Percentiles rank a stretch among this genome's conserved stretches.
phyloP scores from a whole-genome alignment of 2,113 vertebrate genomes.

The Neofelis nebulosa region DNA sequence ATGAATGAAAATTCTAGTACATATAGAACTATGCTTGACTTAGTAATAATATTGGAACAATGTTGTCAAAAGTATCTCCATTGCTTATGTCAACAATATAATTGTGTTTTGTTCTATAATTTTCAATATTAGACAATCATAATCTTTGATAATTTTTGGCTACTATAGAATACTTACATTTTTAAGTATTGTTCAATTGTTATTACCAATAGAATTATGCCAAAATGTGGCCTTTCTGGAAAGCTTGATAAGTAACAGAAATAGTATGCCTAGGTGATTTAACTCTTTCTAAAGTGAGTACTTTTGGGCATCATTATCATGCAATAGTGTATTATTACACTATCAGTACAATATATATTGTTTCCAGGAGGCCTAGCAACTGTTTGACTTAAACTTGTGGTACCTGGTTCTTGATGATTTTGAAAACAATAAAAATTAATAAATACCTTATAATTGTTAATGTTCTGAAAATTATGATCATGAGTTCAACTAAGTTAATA shows the following conservation, averaged over 20 bases:
- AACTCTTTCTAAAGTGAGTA: not conserved
- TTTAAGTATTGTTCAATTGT: not conserved
- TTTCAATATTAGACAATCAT: not conserved
- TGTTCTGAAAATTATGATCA: constrained; percentile 12
- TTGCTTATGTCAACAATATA: not conserved
- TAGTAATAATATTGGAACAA: not conserved
- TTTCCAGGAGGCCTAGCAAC: constrained; percentile 5
- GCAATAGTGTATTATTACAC: not conserved
- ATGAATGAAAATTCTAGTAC: not conserved
- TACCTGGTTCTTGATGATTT: not conserved
- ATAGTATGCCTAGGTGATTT: not conserved
- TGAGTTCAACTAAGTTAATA: not conserved
- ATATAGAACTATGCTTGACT: not conserved
- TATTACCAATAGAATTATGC: not conserved
- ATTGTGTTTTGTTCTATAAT: not conserved
- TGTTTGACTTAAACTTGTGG: not conserved
- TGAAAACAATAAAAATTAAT: not conserved
- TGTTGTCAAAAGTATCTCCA: not conserved
- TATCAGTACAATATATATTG: not conserved
- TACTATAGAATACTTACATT: not conserved
- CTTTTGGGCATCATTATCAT: not conserved
- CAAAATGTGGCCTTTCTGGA: not conserved
- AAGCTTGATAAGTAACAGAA: not conserved
- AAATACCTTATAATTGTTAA: not conserved
- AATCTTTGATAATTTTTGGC: not conserved